Evolutionary conservation across 2,797 vertebrate genomes (phyloP).

Genomic region (Pangasius krempfi): DNA sequence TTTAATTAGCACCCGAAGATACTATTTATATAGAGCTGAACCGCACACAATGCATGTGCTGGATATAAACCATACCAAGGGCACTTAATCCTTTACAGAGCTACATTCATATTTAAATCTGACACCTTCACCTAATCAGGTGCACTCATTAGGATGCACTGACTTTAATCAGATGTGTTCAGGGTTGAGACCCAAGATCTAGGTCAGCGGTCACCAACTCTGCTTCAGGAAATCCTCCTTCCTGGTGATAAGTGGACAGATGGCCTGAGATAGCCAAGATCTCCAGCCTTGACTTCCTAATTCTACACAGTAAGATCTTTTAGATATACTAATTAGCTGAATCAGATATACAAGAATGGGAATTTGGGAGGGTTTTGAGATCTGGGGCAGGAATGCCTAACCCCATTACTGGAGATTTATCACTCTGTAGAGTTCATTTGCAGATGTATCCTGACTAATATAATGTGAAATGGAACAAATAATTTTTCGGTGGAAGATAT

Average conservation of each 20-base stretch:
- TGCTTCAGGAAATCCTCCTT: background rate
- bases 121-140: background rate
- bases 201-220: constrained; percentile 21
- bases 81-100: background rate
- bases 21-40: background rate
- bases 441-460: background rate
- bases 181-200: background rate
- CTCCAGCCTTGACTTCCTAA: background rate
- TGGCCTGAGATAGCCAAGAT: background rate
- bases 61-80: background rate
- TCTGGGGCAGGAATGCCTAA: background rate
- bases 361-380: background rate
- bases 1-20: background rate
- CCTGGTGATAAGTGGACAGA: background rate
- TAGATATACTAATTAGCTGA: background rate
- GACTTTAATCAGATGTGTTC: background rate
- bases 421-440: background rate
- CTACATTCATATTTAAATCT: background rate
- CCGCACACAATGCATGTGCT: background rate
- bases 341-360: background rate
- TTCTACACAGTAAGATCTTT: background rate
- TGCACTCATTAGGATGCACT: background rate
- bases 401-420: background rate
- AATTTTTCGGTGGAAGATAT: background rate
- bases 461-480: background rate